Base-by-base conservation (phyloP, 2,888 invertebrate genomes). In the Amphipoea lucens region DNA sequence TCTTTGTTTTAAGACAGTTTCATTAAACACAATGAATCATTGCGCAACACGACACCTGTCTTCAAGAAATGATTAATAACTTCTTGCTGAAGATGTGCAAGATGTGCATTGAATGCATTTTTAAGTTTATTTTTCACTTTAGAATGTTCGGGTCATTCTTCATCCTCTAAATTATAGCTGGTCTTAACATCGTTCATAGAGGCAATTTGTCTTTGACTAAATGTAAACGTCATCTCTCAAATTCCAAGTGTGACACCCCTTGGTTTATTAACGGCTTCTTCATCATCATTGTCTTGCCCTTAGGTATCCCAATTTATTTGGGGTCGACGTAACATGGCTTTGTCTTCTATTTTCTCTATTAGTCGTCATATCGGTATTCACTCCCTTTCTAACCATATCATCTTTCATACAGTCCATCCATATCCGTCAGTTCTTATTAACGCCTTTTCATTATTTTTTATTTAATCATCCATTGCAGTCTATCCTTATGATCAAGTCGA, bases 61-160 rank as follows among this genome's bases (percentile, higher is more conserved):
- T 63, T 62, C 62, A 20, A 54, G 62, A 57, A 66, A 82, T 71
- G 73, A 86, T 65, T 82, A 71, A 86, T 74, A 40, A 60, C 51
- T 71, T 74, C 36, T 67, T 70, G 9, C 40, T 51, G 54, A 65
- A 54, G 36, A 70, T 70, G 69, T n/a, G 36, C 67, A 79, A 57
- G 54, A 54, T 68, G 54, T 76, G 57, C n/a, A 69, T 57, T 68
- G 4, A 69, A 84, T 84, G 40, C 4, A 62, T 29, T 70, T 66
- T 81, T 79, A 67, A 14, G 40, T 54, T 62, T 1, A 65, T 69
- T 85, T 81, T 66, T 81, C 63, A 74, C 12, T 74, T 51, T 14
- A 72, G 9, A 29, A 54, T 23, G 4, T 60, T 29, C 60, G 29
- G 12, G 14, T 6, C 11, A 66, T 68, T 71, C 1, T n/a, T 82